Evolutionary conservation across 2,113 vertebrate species (phyloP).

Genomic region (Vombatus ursinus): DNA sequence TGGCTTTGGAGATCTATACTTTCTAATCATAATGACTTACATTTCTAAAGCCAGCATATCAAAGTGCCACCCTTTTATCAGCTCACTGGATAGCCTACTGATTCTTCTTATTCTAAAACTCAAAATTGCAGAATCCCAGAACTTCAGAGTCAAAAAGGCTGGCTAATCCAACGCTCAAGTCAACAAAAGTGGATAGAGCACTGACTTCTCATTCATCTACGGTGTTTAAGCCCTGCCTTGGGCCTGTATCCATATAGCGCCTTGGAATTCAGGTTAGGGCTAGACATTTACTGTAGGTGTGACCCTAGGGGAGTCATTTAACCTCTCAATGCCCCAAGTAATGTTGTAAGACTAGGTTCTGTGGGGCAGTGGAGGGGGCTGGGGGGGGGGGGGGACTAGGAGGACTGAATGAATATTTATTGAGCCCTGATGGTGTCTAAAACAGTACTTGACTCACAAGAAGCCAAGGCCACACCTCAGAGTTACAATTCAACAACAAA

Average conservation of each 20-base stretch:
- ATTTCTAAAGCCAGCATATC: background rate
- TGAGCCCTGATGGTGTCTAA: background rate
- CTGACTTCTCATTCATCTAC: background rate
- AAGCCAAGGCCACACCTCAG: background rate
- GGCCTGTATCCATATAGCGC: background rate
- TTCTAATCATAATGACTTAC: background rate
- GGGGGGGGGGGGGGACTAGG: too few relatives aligned
- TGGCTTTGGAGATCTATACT: background rate
- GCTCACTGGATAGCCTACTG: background rate
- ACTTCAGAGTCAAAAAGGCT: background rate
- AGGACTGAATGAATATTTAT: background rate
- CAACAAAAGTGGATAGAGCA: background rate
- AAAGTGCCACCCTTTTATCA: background rate
- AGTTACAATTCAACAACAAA: background rate
- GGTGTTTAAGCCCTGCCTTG: too few relatives aligned
- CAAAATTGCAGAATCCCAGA: background rate
- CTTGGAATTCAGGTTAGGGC: background rate
- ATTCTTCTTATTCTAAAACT: background rate
- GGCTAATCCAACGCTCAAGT: background rate
- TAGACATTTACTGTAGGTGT: background rate
- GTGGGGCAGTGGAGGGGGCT: background rate
- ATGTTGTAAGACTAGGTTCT: background rate
- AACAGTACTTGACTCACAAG: background rate
- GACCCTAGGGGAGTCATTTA: background rate
- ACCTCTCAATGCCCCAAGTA: background rate